Conservation (phyloP, 92 coral and sea anemone species). For the Meandrina meandrites region DNA sequence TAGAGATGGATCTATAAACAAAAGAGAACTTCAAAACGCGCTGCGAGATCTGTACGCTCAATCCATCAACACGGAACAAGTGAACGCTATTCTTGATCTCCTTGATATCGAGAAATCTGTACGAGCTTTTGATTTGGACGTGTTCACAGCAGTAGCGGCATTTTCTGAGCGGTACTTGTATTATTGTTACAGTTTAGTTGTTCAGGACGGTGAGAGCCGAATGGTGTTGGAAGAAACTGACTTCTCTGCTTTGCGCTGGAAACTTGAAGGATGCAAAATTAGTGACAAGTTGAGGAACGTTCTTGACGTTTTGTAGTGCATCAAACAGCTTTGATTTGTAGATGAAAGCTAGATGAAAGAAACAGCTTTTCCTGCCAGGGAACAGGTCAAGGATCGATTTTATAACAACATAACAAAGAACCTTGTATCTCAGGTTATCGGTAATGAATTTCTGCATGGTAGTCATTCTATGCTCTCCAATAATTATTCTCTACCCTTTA, state of each 20-base stretch:
- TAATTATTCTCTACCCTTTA: too few relatives aligned
- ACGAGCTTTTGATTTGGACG: conserved; percentile 65
- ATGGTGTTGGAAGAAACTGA: conserved; percentile 92
- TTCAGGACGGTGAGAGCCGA: conserved; percentile 69
- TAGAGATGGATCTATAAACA: conserved; percentile 79
- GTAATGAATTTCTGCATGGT: too few relatives aligned
- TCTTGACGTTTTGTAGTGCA: conserved; percentile 60
- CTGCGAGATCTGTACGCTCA: conserved; percentile 85
- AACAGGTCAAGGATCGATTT: too few relatives aligned
- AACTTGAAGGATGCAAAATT: conserved; percentile 85
- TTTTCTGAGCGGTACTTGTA: conserved; percentile 92
- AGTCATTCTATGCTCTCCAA: too few relatives aligned
- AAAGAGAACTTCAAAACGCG: conserved; percentile 82
- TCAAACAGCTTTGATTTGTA: background rate
- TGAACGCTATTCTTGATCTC: conserved; percentile 69
- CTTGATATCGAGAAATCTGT: conserved; percentile 69
- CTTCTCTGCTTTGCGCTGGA: conserved; percentile 90
- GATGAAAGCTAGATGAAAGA: too few relatives aligned
- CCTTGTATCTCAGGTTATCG: too few relatives aligned
- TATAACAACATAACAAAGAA: too few relatives aligned
- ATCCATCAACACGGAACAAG: conserved; percentile 74
- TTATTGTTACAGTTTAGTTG: conserved; percentile 55
- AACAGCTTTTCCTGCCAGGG: background rate
- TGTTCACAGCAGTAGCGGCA: conserved; percentile 82
- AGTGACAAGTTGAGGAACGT: conserved; percentile 62